phyloP scores from a whole-genome alignment of 2,113 vertebrate species.

The Calonectris borealis region DNA sequence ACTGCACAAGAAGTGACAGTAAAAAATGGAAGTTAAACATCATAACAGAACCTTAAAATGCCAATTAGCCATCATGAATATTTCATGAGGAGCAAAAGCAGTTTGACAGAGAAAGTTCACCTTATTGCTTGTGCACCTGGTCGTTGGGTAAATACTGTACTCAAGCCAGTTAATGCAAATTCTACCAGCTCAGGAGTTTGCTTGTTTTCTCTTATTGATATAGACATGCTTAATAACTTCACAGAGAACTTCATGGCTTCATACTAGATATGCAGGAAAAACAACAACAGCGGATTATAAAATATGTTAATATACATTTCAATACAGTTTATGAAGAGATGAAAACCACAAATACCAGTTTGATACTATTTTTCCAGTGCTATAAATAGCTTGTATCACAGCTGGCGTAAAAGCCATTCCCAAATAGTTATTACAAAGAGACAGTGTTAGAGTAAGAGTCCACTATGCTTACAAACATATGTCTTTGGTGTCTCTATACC shows the following conservation, averaged over 20 bases:
- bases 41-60: not conserved
- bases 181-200: conserved; percentile 84
- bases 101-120: conserved; percentile 64
- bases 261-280: conserved; percentile 79
- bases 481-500: not conserved
- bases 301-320: not conserved
- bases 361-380: not conserved
- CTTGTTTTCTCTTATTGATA: conserved; percentile 84
- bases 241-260: conserved; percentile 91
- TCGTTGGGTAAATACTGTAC: conserved; percentile 85
- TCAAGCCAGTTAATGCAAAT: conserved; percentile 85
- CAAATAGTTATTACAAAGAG: not conserved
- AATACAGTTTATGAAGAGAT: not conserved
- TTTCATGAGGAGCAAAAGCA: not conserved
- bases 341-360: not conserved
- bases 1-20: not conserved
- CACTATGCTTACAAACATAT: not conserved
- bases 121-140: conserved; percentile 93
- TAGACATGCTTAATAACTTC: conserved; percentile 85
- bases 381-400: not conserved
- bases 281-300: not conserved
- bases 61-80: not conserved
- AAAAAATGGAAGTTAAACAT: not conserved
- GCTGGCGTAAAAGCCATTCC: not conserved
- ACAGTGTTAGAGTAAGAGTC: not conserved